Percentiles rank a stretch among this genome's conserved stretches.
phyloP scores from a whole-genome alignment of 2,797 vertebrate species.

The Podargus strigoides region DNA sequence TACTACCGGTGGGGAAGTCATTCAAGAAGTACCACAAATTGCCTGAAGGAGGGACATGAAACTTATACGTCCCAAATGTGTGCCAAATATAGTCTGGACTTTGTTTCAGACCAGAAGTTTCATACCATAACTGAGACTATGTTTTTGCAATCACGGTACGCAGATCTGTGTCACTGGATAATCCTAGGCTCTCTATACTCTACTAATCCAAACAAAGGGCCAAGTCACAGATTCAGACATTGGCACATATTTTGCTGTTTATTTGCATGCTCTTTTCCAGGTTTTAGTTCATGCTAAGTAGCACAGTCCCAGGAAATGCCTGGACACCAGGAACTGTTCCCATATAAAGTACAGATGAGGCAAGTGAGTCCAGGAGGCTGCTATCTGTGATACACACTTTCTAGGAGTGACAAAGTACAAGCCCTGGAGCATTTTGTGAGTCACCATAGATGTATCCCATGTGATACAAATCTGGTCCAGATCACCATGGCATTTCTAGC shows the following conservation, averaged over 20 bases:
- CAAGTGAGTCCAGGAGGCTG: background rate
- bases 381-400: background rate
- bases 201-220: background rate
- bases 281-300: background rate
- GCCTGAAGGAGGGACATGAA: background rate
- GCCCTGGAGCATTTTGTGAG: background rate
- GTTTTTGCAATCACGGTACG: background rate
- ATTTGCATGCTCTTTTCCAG: background rate
- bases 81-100: background rate
- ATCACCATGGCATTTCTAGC: background rate
- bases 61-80: background rate
- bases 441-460: background rate
- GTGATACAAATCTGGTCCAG: background rate
- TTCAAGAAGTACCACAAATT: background rate
- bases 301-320: background rate
- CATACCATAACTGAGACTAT: too few species aligned
- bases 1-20: background rate
- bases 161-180: background rate
- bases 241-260: background rate
- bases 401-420: background rate
- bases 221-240: background rate
- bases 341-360: background rate
- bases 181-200: background rate
- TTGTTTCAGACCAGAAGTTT: background rate
- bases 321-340: background rate